Evolutionary conservation across 2,113 vertebrate species (phyloP), one percentile per base, ranked within the genome.

Genomic region (Eptatretus burgeri): DNA sequence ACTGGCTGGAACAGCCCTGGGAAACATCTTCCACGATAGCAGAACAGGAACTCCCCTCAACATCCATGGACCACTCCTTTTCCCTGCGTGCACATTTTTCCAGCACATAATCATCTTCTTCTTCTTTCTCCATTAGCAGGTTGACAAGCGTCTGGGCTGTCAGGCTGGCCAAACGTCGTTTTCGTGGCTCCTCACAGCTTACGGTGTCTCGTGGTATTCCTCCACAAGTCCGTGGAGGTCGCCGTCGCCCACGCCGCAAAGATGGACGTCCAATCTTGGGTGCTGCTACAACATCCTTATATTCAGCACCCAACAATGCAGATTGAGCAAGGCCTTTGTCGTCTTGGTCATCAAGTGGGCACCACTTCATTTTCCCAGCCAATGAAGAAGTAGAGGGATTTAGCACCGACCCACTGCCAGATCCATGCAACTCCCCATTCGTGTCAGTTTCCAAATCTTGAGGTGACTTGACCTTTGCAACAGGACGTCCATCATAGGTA

Each of bases 81-180:
- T 41, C 27, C 27, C 27, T 41, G 27, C 3, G 27, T 41, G 27
- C 27, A 41, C 27, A 41, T 7, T 41, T 41, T 41, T 41, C 27
- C 56, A 60, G 56, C 13, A 20, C 56, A n/a, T 17, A 10, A 11
- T 60, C 56, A 2, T 41, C 27, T 41, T 41, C 27, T n/a, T 60
- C 56, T n/a, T 60, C 56, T 17, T 20, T n/a, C 56, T 60, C 56
- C 56, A 60, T n/a, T 11, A 60, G 56, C 56, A 60, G 56, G 56
- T 60, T 60, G n/a, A 60, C 56, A n/a, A 60, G 56, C 56, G 56
- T 20, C 13, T 60, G n/a, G n/a, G 56, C 56, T n/a, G n/a, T 60
- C 56, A 60, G 13, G 56, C 56, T 60, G 56, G 56, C 56, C 56
- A 60, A n/a, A 2, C 56, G 56, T n/a, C 56, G 56, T 20, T 60